phyloP scores from a whole-genome alignment of 1,140 invertebrate species.

The Saccostrea echinata region DNA sequence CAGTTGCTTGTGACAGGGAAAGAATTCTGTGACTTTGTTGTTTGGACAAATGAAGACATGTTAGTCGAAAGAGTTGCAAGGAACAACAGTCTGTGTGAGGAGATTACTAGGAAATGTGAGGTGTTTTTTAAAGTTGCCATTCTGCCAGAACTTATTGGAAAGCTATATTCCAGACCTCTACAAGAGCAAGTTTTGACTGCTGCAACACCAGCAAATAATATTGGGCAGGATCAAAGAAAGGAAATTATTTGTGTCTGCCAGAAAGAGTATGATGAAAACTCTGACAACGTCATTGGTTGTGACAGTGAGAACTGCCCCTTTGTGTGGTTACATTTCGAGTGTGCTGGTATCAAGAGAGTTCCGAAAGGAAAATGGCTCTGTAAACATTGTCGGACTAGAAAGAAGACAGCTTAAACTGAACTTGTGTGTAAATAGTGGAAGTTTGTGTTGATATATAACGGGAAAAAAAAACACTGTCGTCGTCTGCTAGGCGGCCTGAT shows the following conservation, averaged over 20 bases:
- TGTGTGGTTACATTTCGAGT: no score
- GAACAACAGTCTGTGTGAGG: neutral
- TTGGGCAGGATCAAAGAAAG: no score
- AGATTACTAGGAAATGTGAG: slow-evolving; percentile 29
- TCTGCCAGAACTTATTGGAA: slow-evolving; percentile 53
- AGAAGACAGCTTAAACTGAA: no score
- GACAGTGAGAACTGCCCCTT: no score
- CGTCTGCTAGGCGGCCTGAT: slow-evolving; percentile 43
- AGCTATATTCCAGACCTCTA: slow-evolving; percentile 1
- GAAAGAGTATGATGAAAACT: no score
- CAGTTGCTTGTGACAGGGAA: slow-evolving; percentile 51
- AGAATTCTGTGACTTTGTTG: slow-evolving; percentile 58
- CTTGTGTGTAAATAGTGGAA: no score
- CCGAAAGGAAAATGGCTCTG: no score
- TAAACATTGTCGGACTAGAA: neutral
- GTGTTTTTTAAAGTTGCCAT: slow-evolving; percentile 42
- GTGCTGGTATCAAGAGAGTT: no score
- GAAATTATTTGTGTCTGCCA: no score
- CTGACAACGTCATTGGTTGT: no score
- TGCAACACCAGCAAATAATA: no score
- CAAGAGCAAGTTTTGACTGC: neutral
- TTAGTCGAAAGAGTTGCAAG: slow-evolving; percentile 17
- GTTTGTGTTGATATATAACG: no score
- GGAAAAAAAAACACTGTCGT: neutral
- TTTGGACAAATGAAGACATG: slow-evolving; percentile 52